Percentiles rank a stretch among this genome's conserved stretches.
These are phyloP conservation scores for Labia minor DNA, from an alignment of 2,888 invertebrate species.

Conservation along the genomic window DNA sequence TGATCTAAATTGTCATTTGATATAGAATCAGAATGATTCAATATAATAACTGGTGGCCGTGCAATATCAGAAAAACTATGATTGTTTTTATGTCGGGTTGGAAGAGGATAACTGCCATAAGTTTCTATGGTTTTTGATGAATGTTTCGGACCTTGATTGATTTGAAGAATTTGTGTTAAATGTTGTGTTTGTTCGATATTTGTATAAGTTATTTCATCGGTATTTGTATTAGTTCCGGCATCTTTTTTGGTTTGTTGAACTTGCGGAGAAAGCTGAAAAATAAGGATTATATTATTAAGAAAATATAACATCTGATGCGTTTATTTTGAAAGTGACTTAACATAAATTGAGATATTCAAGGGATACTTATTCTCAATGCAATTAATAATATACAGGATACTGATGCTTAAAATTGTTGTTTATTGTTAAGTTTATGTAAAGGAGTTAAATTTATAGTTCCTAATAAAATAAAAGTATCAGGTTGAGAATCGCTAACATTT, in stretches of 20 bases:
- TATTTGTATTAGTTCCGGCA: constrained; percentile 27
- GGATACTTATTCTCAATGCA: too few species aligned
- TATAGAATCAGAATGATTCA: background rate
- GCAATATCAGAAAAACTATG: background rate
- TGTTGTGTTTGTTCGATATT: background rate
- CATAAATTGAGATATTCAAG: too few species aligned
- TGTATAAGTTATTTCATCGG: background rate
- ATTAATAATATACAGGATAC: too few species aligned
- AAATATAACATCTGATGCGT: too few species aligned
- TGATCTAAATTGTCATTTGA: background rate
- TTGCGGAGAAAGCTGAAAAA: background rate
- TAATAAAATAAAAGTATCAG: too few species aligned
- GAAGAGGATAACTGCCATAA: background rate
- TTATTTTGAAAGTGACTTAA: too few species aligned
- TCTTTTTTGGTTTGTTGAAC: constrained; percentile 26
- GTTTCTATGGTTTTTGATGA: background rate
- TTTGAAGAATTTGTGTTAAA: background rate
- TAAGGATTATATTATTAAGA: too few species aligned
- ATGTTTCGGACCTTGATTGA: background rate
- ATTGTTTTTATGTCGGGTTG: background rate
- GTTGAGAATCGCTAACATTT: too few species aligned
- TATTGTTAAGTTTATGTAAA: too few species aligned
- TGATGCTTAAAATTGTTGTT: too few species aligned
- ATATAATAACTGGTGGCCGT: background rate
- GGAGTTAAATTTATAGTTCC: too few species aligned